Evolutionary conservation across 2,888 invertebrate genomes (phyloP).

Genomic region (Taphrorychus bicolor): DNA sequence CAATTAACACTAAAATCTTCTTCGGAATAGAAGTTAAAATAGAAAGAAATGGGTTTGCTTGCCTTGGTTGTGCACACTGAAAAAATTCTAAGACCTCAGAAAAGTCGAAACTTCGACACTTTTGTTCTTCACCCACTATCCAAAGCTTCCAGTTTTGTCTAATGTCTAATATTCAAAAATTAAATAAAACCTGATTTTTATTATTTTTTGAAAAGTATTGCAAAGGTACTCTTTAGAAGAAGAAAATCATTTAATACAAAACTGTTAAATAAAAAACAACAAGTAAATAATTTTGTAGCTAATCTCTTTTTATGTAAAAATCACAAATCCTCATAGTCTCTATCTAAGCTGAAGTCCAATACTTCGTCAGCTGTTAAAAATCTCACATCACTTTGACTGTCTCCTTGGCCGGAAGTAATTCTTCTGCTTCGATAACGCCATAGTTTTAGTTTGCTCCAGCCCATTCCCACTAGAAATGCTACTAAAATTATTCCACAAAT

Average conservation of each 20-base stretch:
- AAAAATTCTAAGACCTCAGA: no score
- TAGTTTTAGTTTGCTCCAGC: constrained; percentile 16
- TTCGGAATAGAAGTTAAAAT: no score
- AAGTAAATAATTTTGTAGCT: neutral
- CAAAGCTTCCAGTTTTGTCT: no score
- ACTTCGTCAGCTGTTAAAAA: constrained; percentile 65
- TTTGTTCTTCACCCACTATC: no score
- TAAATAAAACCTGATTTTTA: no score
- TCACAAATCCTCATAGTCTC: constrained; percentile 23
- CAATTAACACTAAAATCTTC: no score
- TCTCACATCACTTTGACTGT: constrained; percentile 63
- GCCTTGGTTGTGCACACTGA: no score
- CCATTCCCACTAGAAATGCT: neutral
- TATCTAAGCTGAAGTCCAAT: constrained; percentile 61
- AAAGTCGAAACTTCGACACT: no score
- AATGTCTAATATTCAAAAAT: no score
- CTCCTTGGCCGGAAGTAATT: constrained; percentile 46
- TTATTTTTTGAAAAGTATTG: no score
- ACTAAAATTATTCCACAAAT: constrained; percentile 15
- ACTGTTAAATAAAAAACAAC: neutral
- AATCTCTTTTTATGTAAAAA: neutral
- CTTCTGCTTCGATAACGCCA: constrained; percentile 25
- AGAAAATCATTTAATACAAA: neutral
- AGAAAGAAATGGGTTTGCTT: no score
- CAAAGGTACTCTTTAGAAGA: no score